A percentile compares a stretch with the other conserved stretches of the same genome.
These are phyloP conservation scores for Megastigmus dorsalis DNA, from an alignment of 2,888 invertebrate genomes.

Conservation along the genomic window DNA sequence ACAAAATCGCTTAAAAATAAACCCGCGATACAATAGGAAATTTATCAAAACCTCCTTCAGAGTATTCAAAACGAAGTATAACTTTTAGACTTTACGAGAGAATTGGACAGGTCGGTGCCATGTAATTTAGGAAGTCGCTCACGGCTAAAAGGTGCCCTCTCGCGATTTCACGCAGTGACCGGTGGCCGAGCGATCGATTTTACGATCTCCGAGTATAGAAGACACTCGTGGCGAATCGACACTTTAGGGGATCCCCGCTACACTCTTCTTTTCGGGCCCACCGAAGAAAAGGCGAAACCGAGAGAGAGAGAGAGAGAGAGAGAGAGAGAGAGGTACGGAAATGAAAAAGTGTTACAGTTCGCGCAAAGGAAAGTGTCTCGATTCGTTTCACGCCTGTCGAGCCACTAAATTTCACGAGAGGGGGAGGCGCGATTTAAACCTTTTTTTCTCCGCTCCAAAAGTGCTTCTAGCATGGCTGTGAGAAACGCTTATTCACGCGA, in stretches of 20 bases:
- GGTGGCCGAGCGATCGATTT: not conserved
- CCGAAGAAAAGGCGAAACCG: not conserved
- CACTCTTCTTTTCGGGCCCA: not conserved
- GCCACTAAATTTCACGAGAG: no score
- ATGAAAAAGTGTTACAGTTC: constrained; percentile 7
- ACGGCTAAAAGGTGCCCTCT: not conserved
- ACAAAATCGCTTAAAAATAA: no score
- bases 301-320: no score
- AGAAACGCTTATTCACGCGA: no score
- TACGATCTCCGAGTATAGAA: not conserved
- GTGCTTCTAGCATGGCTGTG: no score
- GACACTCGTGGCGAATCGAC: constrained; percentile 1
- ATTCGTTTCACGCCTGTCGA: not conserved
- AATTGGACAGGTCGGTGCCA: not conserved
- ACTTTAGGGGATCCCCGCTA: not conserved
- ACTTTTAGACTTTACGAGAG: not conserved
- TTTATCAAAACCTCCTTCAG: not conserved
- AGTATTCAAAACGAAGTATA: constrained; percentile 2
- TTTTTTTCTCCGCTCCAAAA: no score
- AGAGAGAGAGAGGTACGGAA: not conserved
- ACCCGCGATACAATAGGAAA: no score
- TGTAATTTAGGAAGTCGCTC: not conserved
- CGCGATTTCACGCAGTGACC: constrained; percentile 4
- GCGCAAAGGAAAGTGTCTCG: not conserved
- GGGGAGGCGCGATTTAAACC: no score